Percentiles rank a stretch among this genome's conserved stretches.
These are phyloP conservation scores for Yasuhikotakia modesta DNA, from an alignment of 2,797 vertebrate species.

Conservation along the genomic window DNA sequence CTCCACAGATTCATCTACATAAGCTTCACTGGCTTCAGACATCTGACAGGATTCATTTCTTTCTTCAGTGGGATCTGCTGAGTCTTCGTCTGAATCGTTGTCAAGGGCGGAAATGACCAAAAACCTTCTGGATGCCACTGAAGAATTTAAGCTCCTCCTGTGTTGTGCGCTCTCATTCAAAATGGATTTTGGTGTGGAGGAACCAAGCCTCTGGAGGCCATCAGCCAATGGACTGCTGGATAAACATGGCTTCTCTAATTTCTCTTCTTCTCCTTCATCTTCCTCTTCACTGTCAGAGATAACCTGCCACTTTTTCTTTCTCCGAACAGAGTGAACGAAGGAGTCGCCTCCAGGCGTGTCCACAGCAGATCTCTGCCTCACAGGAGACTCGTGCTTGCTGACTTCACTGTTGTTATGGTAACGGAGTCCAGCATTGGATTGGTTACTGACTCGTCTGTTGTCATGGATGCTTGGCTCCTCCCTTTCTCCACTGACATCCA, in stretches of 20 bases:
- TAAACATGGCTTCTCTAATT: conserved; percentile 49
- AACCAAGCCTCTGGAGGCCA: conserved; percentile 63
- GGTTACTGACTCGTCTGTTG: background rate
- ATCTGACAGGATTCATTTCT: background rate
- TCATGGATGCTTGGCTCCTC: background rate
- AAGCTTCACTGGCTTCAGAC: conserved; percentile 1
- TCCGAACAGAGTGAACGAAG: conserved; percentile 44
- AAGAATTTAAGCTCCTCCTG: conserved; percentile 68
- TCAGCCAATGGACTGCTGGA: conserved; percentile 47
- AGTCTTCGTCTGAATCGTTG: conserved; percentile 58
- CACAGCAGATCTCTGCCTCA: background rate
- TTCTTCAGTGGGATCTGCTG: background rate
- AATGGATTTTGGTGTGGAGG: conserved; percentile 82
- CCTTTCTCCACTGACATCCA: conserved; percentile 53
- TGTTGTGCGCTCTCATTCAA: too few species aligned
- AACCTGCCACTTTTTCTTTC: conserved; percentile 72
- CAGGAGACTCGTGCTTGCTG: conserved; percentile 43
- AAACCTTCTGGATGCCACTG: conserved; percentile 84
- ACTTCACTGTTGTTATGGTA: conserved; percentile 53
- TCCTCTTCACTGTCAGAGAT: conserved; percentile 78
- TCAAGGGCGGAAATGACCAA: conserved; percentile 70
- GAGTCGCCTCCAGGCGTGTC: conserved; percentile 51
- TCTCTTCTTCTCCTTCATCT: conserved; percentile 56
- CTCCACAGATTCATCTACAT: conserved; percentile 58
- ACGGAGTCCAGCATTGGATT: too few species aligned